Evolutionary conservation across 2,113 vertebrate genomes (phyloP), one percentile per base, ranked within the genome.

Genomic region (Silurus meridionalis): DNA sequence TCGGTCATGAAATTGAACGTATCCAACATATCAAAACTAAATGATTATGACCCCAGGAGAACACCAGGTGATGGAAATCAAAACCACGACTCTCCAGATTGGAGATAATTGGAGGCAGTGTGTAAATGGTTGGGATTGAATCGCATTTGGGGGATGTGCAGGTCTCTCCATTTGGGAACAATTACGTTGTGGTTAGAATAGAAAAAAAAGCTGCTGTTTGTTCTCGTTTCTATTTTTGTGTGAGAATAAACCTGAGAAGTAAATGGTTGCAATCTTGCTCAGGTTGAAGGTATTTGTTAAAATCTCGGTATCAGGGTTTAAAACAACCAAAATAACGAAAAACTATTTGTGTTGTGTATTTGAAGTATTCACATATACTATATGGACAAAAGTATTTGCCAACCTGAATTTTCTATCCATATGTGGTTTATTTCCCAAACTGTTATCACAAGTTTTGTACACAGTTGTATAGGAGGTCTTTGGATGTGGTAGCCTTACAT

Each of bases 111-210:
- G 78, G 57, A 48, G 78, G 0, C 61, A 0, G 17, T 79, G 53
- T 58, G 25, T 80, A 23, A 80, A 21, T 11, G 57, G 28, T 2
- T 61, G 78, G 57, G 13, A 80, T 61, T 19, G 57, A 61, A 46
- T 23, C 50, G 28, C 25, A 57, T n/a, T 5, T 25, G 82, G 81
- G 46, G 80, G 81, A 83, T 37, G n/a, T 71, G 67, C 66, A 21
- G 17, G 13, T 48, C 28, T 88, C 79, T 87, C 87, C 93, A 94
- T 93, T 91, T 93, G 92, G 91, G 89, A 93, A 75, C 86, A 87
- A 93, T 93, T 93, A 93, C 25, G 67, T n/a, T 28, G 61, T 67
- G 83, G 67, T 75, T 79, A 52, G 64, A 61, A 80, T 8, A 81
- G 60, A 69, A 55, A 67, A 69, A 17, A 55, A 13, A 28, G n/a